phyloP scores from a whole-genome alignment of 2,888 invertebrate species.

The Phaedon cochleariae region DNA sequence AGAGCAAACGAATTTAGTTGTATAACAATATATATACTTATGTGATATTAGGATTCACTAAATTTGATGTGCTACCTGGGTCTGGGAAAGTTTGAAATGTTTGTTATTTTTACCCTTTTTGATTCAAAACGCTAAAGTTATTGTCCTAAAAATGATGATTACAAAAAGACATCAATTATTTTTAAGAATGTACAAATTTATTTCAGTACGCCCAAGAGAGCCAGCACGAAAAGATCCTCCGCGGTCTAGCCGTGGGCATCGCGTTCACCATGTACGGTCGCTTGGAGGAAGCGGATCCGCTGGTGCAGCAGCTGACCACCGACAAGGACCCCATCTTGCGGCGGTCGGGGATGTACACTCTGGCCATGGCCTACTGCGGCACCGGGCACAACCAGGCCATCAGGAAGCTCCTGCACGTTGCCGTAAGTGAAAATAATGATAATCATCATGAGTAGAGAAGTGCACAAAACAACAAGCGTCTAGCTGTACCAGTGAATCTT shows the following conservation, averaged over 20 bases:
- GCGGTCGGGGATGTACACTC: slow-evolving; percentile 96
- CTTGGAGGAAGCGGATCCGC: slow-evolving; percentile 93
- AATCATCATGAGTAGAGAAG: neutral
- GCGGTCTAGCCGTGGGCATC: slow-evolving; percentile 96
- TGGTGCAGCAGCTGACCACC: slow-evolving; percentile 86
- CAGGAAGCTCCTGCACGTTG: slow-evolving; percentile 91
- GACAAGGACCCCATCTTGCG: slow-evolving; percentile 96
- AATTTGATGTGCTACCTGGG: too few relatives aligned
- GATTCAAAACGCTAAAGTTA: too few relatives aligned
- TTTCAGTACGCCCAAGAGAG: slow-evolving; percentile 95
- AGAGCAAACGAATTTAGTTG: too few relatives aligned
- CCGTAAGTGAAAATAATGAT: slow-evolving; percentile 74
- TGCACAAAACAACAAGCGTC: too few relatives aligned
- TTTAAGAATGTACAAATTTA: too few relatives aligned
- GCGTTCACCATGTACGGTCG: slow-evolving; percentile 97
- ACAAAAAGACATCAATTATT: too few relatives aligned
- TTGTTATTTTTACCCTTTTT: too few relatives aligned
- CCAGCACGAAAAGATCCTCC: slow-evolving; percentile 97
- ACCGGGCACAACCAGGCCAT: slow-evolving; percentile 98
- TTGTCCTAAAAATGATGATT: too few relatives aligned
- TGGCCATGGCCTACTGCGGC: slow-evolving; percentile 98
- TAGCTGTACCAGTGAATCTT: too few relatives aligned
- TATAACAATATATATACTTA: too few relatives aligned
- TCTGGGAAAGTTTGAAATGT: too few relatives aligned
- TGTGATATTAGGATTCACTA: too few relatives aligned